Evolutionary conservation across 2,797 vertebrate species (phyloP), one percentile per base, ranked within the genome.

Genomic region (Eulemur albifrons): DNA sequence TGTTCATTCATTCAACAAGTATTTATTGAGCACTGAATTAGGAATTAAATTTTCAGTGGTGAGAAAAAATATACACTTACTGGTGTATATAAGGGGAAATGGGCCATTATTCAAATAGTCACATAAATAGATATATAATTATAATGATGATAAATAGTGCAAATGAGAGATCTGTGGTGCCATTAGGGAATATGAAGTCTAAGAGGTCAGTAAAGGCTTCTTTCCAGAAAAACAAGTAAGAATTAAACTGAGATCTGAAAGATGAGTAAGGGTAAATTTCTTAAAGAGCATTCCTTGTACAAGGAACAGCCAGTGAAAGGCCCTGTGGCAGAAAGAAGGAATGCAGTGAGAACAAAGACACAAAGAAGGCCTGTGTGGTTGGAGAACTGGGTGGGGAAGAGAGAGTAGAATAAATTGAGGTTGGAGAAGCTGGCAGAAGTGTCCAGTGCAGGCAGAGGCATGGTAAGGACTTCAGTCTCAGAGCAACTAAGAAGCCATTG

Each of bases 21-120:
- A 80, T 65, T 83, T 88, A 63, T 21, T 89, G 40, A 82, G n/a
- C 40, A 81, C 27, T 87, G 79, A 93, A 70, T 93, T 86, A 94
- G 30, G 21, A 57, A 57, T 76, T 86, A 79, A 88, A 40, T 59
- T 61, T 93, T 72, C 18, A 92, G 30, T 57, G 32, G 32, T 84
- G 17, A 89, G 30, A 23, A 92, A 92, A 94, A 59, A 81, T 40
- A 89, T 2, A 67, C 4, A 81, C 18, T 75, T 70, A 76, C 32
- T 77, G 7, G 4, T 12, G 11, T 90, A 57, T 48, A 54, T 13
- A 30, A 45, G 25, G 23, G 54, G 27, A 81, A 82, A 70, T 18
- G 75, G 10, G 13, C 20, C 17, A 59, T 70, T 87, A 72, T 87
- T 88, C 21, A 43, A 91, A 75, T 27, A 87, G 48, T 75, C 63